Conservation (phyloP, 2,888 invertebrate species). For the Xanthostigma xanthostigma region DNA sequence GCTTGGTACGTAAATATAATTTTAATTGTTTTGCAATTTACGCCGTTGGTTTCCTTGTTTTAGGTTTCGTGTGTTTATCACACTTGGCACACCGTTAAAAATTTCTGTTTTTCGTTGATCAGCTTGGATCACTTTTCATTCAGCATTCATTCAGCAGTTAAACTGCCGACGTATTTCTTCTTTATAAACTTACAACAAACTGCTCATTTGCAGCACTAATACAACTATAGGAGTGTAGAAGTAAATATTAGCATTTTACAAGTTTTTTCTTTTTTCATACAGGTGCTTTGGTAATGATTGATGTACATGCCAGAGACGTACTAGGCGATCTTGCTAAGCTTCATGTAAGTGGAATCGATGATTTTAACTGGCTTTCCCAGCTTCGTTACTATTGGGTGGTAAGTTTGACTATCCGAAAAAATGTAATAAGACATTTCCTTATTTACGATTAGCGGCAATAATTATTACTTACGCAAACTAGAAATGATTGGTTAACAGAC, state of each 20-base stretch:
- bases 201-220: too few relatives aligned
- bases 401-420: constrained; percentile 11
- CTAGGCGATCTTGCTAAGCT: constrained; percentile 50
- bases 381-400: constrained; percentile 79
- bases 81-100: too few relatives aligned
- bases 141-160: too few relatives aligned
- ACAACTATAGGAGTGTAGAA: too few relatives aligned
- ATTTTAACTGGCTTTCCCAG: constrained; percentile 84
- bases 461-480: not conserved
- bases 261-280: constrained; percentile 4
- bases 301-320: constrained; percentile 87
- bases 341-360: constrained; percentile 52
- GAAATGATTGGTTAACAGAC: too few relatives aligned
- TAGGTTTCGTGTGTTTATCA: too few relatives aligned
- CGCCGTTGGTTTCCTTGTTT: too few relatives aligned
- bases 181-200: too few relatives aligned
- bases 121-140: too few relatives aligned
- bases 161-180: too few relatives aligned
- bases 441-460: not conserved
- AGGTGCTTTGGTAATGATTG: constrained; percentile 82
- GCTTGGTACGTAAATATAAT: constrained; percentile 38
- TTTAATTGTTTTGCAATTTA: not conserved
- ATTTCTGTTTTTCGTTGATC: too few relatives aligned
- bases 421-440: not conserved
- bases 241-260: too few relatives aligned